A percentile compares a stretch with the other conserved stretches of the same genome.
Evolutionary conservation across 2,797 vertebrate genomes (phyloP).

Genomic region (Characodon lateralis): DNA sequence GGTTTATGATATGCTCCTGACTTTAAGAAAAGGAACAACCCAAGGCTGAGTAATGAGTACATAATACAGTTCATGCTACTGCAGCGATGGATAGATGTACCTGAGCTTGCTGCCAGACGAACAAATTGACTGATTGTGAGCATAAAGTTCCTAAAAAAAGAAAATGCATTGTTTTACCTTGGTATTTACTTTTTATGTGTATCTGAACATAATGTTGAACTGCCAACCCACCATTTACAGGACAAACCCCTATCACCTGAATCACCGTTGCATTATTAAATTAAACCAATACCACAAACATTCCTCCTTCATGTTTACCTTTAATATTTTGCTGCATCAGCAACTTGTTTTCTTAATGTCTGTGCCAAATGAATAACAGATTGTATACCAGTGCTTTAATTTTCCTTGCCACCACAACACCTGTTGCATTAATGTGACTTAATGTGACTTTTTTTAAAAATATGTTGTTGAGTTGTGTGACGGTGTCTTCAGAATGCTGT

Average conservation of each 20-base stretch:
- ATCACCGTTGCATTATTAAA: background rate
- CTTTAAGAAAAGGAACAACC: background rate
- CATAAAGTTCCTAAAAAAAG: background rate
- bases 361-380: too few relatives aligned
- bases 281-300: background rate
- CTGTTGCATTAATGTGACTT: background rate
- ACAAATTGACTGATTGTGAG: background rate
- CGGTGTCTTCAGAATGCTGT: background rate
- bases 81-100: background rate
- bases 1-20: background rate
- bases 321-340: background rate
- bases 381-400: background rate
- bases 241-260: too few relatives aligned
- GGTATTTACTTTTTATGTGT: background rate
- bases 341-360: background rate
- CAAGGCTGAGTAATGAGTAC: background rate
- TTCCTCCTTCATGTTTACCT: background rate
- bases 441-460: background rate
- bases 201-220: background rate
- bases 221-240: too few relatives aligned
- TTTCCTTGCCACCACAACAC: background rate
- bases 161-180: background rate
- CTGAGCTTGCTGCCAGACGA: background rate
- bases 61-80: background rate
- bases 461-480: background rate